Base-by-base conservation (phyloP, 1,140 invertebrate genomes). In the Ceratina australensis region DNA sequence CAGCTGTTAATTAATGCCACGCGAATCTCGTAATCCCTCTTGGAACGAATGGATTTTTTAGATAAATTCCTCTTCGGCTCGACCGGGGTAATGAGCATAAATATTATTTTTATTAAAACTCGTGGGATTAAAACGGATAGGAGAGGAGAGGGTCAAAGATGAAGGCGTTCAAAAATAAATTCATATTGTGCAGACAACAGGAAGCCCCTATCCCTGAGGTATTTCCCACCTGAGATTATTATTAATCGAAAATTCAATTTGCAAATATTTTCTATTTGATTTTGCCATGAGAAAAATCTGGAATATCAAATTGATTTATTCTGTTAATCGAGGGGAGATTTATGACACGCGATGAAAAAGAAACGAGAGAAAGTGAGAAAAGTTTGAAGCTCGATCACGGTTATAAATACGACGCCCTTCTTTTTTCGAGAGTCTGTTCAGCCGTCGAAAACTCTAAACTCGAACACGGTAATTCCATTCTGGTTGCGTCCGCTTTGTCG, bases 161-260 rank as follows among this genome's bases (percentile, higher is more conserved):
- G 87, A 84, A 64, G 49, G 60, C 82, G 15, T 42, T 87, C 50
- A 89, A 64, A 72, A 86, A 82, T 50, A 86, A 81, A 65, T 86
- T 88, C 65, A 59, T 72, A 15, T 60, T 83, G 42, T 87, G 82
- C 78, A 83, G 73, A 20, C 81, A 87, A 60, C 78, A 79, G 69
- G 86, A 87, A 26, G 28, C 80, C 13, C 57, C 64, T 13, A 60
- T 83, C 71, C 81, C 82, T 5, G 69, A 89, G 85, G 84, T 89
- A 82, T 57, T 64, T 26, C 24, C 50, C 33, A 28, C 78, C n/a
- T n/a, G n/a, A n/a, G n/a, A 54, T 56, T 33, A 49, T 61, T 52
- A 49, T 47, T 59, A 54, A 64, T 64, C 49, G 3, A 26, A 28
- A 8, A 49, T 49, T 10, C 15, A 26, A n/a, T 4, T 42, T 42